Percentiles rank a stretch among this genome's conserved stretches.
Conservation (phyloP, 1,140 invertebrate genomes). For the Phthorimaea operculella region DNA sequence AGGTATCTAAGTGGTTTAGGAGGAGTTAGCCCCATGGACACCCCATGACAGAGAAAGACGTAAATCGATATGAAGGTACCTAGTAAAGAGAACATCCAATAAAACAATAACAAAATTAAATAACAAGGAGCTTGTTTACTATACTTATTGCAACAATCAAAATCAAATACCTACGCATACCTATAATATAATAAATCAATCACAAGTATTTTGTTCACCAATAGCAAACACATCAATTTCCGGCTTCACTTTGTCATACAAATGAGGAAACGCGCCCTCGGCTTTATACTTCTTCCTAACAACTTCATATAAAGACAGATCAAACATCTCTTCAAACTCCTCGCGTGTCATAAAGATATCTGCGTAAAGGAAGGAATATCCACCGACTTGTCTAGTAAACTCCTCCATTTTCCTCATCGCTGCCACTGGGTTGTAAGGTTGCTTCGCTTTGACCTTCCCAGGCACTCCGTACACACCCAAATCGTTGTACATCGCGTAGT, state of each 20-base stretch:
- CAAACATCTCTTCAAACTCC: conserved; percentile 87
- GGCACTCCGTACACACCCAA: conserved; percentile 86
- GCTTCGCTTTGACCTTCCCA: conserved; percentile 71
- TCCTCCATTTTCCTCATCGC: conserved; percentile 65
- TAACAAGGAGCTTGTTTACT: no score
- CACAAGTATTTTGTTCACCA: conserved; percentile 71
- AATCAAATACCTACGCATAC: no score
- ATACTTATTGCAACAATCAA: no score
- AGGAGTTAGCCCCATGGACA: no score
- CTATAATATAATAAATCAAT: no score
- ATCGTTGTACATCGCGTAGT: conserved; percentile 79
- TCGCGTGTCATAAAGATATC: conserved; percentile 86
- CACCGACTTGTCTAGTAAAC: conserved; percentile 71
- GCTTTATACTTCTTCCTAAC: conserved; percentile 73
- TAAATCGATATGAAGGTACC: no score
- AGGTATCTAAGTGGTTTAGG: no score
- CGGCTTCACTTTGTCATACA: conserved; percentile 86
- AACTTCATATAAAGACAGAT: conserved; percentile 80
- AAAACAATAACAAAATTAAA: no score
- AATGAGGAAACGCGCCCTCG: conserved; percentile 80
- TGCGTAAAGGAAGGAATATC: conserved; percentile 76
- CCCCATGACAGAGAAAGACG: no score
- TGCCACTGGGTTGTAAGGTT: conserved; percentile 59
- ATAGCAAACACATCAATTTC: conserved; percentile 76
- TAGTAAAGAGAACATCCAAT: no score